phyloP scores from a whole-genome alignment of 2,113 vertebrate species.

The Syngnathus scovelli region DNA sequence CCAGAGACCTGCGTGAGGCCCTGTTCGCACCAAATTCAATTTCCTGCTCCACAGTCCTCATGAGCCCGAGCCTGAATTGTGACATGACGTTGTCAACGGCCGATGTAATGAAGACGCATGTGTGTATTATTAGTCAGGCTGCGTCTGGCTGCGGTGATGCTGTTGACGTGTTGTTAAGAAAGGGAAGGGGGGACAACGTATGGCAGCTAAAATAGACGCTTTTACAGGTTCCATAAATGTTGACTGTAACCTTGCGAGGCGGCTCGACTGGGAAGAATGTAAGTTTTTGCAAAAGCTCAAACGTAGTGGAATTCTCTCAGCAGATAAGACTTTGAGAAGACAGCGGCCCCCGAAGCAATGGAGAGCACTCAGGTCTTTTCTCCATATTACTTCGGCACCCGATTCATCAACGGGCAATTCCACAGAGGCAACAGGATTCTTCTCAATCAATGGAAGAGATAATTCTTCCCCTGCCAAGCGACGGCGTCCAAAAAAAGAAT shows the following conservation, averaged over 20 bases:
- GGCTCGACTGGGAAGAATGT: background rate
- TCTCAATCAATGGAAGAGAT: background rate
- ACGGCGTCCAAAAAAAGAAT: background rate
- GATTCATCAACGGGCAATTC: slow-evolving; percentile 10
- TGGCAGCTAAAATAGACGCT: background rate
- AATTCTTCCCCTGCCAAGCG: background rate
- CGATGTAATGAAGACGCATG: slow-evolving; percentile 37
- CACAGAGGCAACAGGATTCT: slow-evolving; percentile 16
- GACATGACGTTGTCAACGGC: slow-evolving; percentile 66
- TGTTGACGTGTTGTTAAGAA: slow-evolving; percentile 3
- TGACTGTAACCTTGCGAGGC: background rate
- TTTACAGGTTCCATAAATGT: slow-evolving; percentile 1
- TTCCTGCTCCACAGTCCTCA: slow-evolving; percentile 38
- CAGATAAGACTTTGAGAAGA: background rate
- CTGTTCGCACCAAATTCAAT: slow-evolving; percentile 55
- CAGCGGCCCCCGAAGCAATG: background rate
- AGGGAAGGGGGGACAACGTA: background rate
- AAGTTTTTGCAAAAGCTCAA: background rate
- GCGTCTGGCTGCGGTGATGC: background rate
- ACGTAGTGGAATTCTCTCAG: background rate
- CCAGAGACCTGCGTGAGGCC: slow-evolving; percentile 35
- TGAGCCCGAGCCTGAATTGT: slow-evolving; percentile 27
- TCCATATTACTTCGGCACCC: background rate
- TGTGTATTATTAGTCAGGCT: slow-evolving; percentile 8
- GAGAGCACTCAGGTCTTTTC: background rate